These are phyloP conservation scores for Rutpela maculata DNA, from an alignment of 2,888 invertebrate genomes.

Conservation along the genomic window DNA sequence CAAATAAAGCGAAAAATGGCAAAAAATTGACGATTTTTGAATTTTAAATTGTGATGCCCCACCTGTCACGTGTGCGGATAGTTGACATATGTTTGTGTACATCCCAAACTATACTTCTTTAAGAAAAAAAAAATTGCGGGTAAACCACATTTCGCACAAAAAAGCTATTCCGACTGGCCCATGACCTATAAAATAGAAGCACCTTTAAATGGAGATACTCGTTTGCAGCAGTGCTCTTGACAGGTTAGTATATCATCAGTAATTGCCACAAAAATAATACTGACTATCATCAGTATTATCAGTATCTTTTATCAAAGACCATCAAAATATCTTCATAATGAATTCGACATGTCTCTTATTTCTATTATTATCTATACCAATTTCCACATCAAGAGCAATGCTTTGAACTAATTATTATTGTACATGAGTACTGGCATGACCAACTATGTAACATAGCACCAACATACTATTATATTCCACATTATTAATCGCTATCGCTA, in stretches of 20 bases:
- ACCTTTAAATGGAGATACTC: neutral
- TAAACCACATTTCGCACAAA: too few relatives aligned
- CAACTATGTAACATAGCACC: slow-evolving; percentile 7
- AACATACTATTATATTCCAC: neutral
- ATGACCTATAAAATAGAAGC: neutral
- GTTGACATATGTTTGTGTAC: too few relatives aligned
- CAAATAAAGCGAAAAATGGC: too few relatives aligned
- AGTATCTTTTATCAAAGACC: too few relatives aligned
- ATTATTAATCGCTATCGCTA: slow-evolving; percentile 58
- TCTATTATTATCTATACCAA: neutral
- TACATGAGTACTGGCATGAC: neutral
- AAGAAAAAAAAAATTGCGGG: too few relatives aligned
- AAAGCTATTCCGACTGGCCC: too few relatives aligned
- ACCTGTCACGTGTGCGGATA: too few relatives aligned
- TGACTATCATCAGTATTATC: too few relatives aligned
- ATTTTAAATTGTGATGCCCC: too few relatives aligned
- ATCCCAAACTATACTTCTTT: too few relatives aligned
- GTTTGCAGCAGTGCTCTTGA: neutral
- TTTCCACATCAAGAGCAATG: neutral
- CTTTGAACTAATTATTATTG: neutral
- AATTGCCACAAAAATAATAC: neutral
- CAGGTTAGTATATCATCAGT: neutral
- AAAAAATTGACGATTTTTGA: too few relatives aligned
- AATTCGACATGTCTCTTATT: neutral
- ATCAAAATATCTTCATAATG: too few relatives aligned